Conservation (phyloP, 2,888 invertebrate species). For the Stenichneumon culpator region DNA sequence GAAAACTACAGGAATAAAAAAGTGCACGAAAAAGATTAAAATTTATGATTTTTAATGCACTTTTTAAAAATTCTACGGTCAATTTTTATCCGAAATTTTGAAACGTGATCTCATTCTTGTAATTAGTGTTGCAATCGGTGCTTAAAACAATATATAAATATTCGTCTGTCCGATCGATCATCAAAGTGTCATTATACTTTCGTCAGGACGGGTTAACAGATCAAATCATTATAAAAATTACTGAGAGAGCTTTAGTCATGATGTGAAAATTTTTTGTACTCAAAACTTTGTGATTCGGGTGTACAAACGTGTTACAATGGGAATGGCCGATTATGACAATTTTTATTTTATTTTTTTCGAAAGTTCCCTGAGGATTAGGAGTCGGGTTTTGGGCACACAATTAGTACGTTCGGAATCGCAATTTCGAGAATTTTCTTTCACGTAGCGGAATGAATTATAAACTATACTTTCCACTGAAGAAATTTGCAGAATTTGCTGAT, state of each 20-base stretch:
- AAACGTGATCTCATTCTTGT: constrained; percentile 2
- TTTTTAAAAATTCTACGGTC: neutral
- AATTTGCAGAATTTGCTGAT: neutral
- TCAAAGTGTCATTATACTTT: constrained; percentile 2
- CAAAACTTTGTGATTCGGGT: constrained; percentile 66
- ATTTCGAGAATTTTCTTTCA: neutral
- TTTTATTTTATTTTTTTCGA: neutral
- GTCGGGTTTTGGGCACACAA: constrained; percentile 20
- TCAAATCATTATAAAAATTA: constrained; percentile 22
- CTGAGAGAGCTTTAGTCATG: constrained; percentile 55
- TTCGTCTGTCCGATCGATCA: constrained; percentile 4
- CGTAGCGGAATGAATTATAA: neutral
- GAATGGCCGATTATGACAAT: constrained; percentile 56
- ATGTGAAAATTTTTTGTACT: constrained; percentile 57
- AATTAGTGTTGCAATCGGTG: constrained; percentile 1
- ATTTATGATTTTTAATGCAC: neutral
- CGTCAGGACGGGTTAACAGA: constrained; percentile 1
- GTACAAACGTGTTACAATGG: constrained; percentile 62
- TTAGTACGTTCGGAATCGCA: constrained; percentile 18
- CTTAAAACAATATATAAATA: constrained; percentile 10
- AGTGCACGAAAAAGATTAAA: neutral
- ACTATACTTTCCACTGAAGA: neutral
- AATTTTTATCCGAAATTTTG: neutral
- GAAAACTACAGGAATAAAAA: neutral
- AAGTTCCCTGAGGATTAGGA: constrained; percentile 35